Conservation (phyloP, 2,888 invertebrate genomes). For the Axea sp. region DNA sequence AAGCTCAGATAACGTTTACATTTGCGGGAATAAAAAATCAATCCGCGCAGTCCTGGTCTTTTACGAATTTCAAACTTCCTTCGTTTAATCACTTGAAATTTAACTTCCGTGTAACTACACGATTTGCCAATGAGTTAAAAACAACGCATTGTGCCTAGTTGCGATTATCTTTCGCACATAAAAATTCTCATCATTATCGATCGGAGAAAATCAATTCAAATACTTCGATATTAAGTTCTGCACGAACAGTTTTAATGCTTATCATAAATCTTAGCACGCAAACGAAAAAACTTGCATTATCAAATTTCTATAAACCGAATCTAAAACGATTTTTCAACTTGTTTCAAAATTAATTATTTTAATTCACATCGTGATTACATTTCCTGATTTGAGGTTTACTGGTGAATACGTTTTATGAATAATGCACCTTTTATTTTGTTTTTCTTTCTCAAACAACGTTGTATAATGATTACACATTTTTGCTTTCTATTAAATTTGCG, state of each 20-base stretch:
- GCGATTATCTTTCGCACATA: constrained; percentile 12
- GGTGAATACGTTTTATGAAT: too few species aligned
- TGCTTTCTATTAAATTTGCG: too few species aligned
- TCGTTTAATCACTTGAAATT: constrained; percentile 1
- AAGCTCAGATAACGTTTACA: too few species aligned
- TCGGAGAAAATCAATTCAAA: constrained; percentile 33
- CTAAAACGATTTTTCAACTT: constrained; percentile 3
- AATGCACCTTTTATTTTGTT: too few species aligned
- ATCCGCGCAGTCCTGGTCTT: too few species aligned
- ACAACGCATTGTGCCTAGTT: neutral
- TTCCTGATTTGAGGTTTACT: too few species aligned
- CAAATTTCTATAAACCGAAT: constrained; percentile 27
- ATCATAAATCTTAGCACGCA: constrained; percentile 55
- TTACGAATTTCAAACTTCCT: neutral
- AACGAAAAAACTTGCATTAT: constrained; percentile 37
- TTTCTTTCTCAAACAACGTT: too few species aligned
- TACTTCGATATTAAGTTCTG: constrained; percentile 36
- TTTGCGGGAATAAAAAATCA: too few species aligned
- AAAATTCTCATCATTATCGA: constrained; percentile 49
- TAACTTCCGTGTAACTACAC: neutral
- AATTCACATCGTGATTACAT: too few species aligned
- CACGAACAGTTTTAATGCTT: constrained; percentile 59
- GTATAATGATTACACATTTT: too few species aligned
- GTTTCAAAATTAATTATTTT: too few species aligned
- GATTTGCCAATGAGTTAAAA: neutral